phyloP scores from a whole-genome alignment of 2,113 vertebrate species.

The Perognathus longimembris region DNA sequence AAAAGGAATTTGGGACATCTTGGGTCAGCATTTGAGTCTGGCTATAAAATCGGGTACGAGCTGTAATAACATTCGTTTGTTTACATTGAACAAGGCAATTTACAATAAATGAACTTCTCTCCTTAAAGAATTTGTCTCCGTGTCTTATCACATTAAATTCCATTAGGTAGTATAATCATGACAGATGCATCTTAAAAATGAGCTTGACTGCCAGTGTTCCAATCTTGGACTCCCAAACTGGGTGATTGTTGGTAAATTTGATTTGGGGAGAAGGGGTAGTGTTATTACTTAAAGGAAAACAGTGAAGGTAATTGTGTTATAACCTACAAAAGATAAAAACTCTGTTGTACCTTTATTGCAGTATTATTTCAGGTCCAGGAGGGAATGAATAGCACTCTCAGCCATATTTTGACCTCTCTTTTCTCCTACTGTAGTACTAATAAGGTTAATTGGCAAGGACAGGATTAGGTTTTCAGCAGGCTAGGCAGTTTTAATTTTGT shows the following conservation, averaged over 20 bases:
- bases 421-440: slow-evolving; percentile 58
- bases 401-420: background rate
- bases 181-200: slow-evolving; percentile 33
- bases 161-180: background rate
- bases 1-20: slow-evolving; percentile 1
- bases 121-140: background rate
- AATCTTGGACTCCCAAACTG: background rate
- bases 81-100: slow-evolving; percentile 18
- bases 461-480: slow-evolving; percentile 73
- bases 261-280: background rate
- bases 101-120: background rate
- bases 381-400: slow-evolving; percentile 22
- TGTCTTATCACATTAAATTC: slow-evolving; percentile 3
- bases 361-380: slow-evolving; percentile 35
- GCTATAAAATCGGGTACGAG: slow-evolving; percentile 8
- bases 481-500: slow-evolving; percentile 70
- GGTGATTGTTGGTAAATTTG: slow-evolving; percentile 18
- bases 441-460: slow-evolving; percentile 76
- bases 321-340: slow-evolving; percentile 29
- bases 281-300: background rate
- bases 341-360: background rate
- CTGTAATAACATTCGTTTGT: background rate
- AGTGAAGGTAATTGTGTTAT: background rate
- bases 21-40: background rate
- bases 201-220: background rate